Evolutionary conservation across 2,113 vertebrate genomes (phyloP), one percentile per base, ranked within the genome.

Genomic region (Poeciliopsis prolifica): DNA sequence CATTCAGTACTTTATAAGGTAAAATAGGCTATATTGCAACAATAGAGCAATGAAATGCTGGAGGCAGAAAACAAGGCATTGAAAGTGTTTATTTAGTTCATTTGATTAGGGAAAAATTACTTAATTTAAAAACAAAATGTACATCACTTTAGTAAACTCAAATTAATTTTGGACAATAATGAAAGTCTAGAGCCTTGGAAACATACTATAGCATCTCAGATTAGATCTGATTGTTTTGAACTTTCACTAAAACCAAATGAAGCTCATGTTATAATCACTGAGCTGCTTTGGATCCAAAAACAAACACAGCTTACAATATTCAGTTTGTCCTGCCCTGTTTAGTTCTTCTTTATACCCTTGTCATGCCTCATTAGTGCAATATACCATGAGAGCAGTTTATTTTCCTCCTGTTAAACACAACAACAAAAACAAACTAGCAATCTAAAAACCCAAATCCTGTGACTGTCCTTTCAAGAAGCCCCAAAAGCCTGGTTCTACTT

Each of bases 401-500:
- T 89, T 89, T 83, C 65, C 61, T 75, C 37, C 61, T 15, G 31
- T 86, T 86, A 72, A 80, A 79, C 42, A 74, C 40, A 68, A 54
- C n/a, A 84, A 81, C 69, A 86, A 83, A 75, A 88, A 78, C 72
- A 86, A 68, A 86, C 54, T 61, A 58, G 29, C 61, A 83, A 83
- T 86, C 75, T 86, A 72, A n/a, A 60, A 71, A 86, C 72, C 83
- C 87, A 81, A 79, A 84, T 79, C 84, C 87, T 84, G 85, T 84
- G 83, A 89, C 72, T 78, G 86, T 91, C 84, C 88, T 90, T 89
- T 91, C 80, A 87, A 87, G 68, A 76, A 75, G 85, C 83, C 80
- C 83, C 80, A 81, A 73, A 86, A 86, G 87, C 78, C 78, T 62
- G 9, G 76, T 68, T 79, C 79, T 87, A 93, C 92, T 94, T 94